Evolutionary conservation across 2,113 vertebrate genomes (phyloP), one percentile per base, ranked within the genome.

Genomic region (Anoura caudifer): DNA sequence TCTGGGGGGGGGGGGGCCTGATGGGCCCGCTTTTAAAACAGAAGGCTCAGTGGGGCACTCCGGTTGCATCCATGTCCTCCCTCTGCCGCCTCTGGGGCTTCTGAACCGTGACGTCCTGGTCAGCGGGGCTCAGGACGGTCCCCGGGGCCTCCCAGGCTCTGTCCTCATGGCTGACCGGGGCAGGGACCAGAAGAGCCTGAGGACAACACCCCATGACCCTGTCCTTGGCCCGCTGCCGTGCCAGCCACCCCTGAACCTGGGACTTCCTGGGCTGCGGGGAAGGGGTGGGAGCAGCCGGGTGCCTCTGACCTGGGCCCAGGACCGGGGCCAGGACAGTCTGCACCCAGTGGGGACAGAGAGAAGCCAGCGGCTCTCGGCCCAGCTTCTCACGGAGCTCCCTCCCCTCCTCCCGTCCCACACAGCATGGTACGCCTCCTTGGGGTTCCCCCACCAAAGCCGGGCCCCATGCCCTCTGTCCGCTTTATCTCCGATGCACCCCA

Each of bases 21-120:
- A 84, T 22, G 52, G 59, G 84, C 91, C 95, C 82, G n/a, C 90
- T 69, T 47, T 75, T 56, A 41, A 83, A 50, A 80, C 94, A 96
- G 90, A 95, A 91, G 38, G 73, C 10, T 52, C 95, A 86, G 91
- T 93, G 88, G 24, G 2, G 4, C 6, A 4, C 38, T 26, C 69
- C 19, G 41, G 52, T 36, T n/a, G 28, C 4, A 1, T 72, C 38
- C 6, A 0, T 17, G 16, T 65, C 76, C 63, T 41, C 81, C 79
- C 89, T 67, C 20, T 14, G n/a, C 80, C 75, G 11, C 59, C 24
- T 91, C 61, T 31, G 38, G 61, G 12, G 52, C 63, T 77, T 82
- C 94, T 96, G 94, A 92, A 80, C 81, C 85, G 38, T 65, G 91
- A 95, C 38, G 73, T 45, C 81, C 92, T 41, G 65, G 85, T 15